A percentile compares a stretch with the other conserved stretches of the same genome.
Evolutionary conservation across 2,888 invertebrate genomes (phyloP).

Genomic region (Oxytorus armatus): DNA sequence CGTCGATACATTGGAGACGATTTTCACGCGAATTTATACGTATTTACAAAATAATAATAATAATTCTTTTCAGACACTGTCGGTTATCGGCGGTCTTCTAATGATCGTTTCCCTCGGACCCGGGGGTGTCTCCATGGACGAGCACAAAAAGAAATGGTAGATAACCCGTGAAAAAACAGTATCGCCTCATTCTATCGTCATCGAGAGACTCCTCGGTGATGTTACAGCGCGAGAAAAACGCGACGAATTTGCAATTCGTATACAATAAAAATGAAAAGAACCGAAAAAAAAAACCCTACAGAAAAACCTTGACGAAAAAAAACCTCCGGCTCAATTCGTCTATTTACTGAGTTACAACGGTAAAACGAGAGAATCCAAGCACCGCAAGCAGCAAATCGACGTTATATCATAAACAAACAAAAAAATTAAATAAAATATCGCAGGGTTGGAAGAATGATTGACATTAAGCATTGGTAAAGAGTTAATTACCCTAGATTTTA

Average conservation of each 20-base stretch:
- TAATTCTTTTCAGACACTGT: slow-evolving; percentile 94
- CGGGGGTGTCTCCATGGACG: slow-evolving; percentile 99
- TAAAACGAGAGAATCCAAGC: neutral
- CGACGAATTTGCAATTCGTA: slow-evolving; percentile 46
- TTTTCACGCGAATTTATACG: too few relatives aligned
- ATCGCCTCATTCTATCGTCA: slow-evolving; percentile 33
- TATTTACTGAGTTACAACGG: neutral
- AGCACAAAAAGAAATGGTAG: slow-evolving; percentile 99
- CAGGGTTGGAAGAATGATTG: slow-evolving; percentile 67
- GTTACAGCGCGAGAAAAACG: neutral
- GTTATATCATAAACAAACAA: slow-evolving; percentile 37
- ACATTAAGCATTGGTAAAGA: slow-evolving; percentile 60
- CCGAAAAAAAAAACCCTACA: slow-evolving; percentile 25
- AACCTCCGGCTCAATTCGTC: slow-evolving; percentile 11
- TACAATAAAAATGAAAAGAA: slow-evolving; percentile 31
- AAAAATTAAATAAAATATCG: slow-evolving; percentile 51
- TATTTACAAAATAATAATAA: neutral
- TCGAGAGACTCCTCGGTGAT: slow-evolving; percentile 41
- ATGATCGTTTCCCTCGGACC: slow-evolving; percentile 99
- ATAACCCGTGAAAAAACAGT: too few relatives aligned
- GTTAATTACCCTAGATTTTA: slow-evolving; percentile 58
- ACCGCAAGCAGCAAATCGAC: slow-evolving; percentile 8
- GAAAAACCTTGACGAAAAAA: slow-evolving; percentile 11
- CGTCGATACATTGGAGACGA: too few relatives aligned
- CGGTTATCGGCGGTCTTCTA: slow-evolving; percentile 98